A percentile compares a stretch with the other conserved stretches of the same genome.
Conservation (phyloP, 2,113 vertebrate species). For the Uropsilus gracilis region DNA sequence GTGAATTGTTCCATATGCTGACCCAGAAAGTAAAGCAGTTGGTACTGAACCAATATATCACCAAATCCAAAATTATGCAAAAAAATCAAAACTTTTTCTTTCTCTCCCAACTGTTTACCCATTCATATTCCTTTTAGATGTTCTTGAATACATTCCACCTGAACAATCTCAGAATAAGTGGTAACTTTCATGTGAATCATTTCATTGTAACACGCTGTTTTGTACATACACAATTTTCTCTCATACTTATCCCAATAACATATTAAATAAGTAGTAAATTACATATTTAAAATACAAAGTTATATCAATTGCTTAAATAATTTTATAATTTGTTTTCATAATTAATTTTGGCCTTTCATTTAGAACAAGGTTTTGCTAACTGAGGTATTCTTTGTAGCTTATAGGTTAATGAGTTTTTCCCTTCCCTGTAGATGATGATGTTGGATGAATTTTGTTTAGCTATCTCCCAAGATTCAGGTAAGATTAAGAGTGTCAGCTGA, state of each 20-base stretch:
- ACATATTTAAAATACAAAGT: not conserved
- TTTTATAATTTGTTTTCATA: slow-evolving; percentile 25
- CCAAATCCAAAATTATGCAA: not conserved
- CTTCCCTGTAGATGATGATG: not conserved
- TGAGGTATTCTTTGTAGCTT: slow-evolving; percentile 17
- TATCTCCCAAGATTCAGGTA: not conserved
- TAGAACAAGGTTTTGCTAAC: not conserved
- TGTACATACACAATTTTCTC: not conserved
- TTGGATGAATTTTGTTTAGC: not conserved
- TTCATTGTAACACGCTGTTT: not conserved
- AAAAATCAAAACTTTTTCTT: not conserved
- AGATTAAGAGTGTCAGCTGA: not conserved
- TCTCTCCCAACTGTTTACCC: not conserved
- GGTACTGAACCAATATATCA: not conserved
- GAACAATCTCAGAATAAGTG: not conserved
- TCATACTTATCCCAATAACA: not conserved
- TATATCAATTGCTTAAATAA: not conserved
- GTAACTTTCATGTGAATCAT: not conserved
- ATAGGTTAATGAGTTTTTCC: not conserved
- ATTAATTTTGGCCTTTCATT: slow-evolving; percentile 31
- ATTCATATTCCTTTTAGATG: not conserved
- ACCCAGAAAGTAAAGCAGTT: not conserved
- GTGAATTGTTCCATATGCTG: slow-evolving; percentile 11
- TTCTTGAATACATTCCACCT: not conserved
- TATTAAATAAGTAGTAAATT: not conserved